A percentile compares a stretch with the other conserved stretches of the same genome.
These are phyloP conservation scores for Caenorhabditis zanzibari DNA, from an alignment of 2,888 invertebrate species.

Conservation along the genomic window DNA sequence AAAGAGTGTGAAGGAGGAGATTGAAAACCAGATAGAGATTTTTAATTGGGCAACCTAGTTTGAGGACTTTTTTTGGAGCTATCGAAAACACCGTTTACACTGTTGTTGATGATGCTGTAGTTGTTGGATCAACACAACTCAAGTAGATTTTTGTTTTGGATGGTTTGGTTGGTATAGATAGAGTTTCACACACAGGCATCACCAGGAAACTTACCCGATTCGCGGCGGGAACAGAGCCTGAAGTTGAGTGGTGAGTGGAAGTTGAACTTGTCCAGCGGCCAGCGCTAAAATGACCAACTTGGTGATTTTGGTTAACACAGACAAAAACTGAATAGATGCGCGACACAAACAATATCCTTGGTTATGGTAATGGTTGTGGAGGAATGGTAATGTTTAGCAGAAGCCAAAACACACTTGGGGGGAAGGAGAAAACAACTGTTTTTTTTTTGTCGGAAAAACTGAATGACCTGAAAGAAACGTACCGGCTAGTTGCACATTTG, in stretches of 20 bases:
- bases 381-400: constrained; percentile 62
- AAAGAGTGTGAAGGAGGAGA: constrained; percentile 31
- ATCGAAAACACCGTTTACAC: constrained; percentile 26
- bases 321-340: constrained; percentile 60
- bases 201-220: constrained; percentile 72
- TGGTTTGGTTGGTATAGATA: constrained; percentile 22
- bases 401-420: constrained; percentile 63
- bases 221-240: constrained; percentile 77
- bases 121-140: constrained; percentile 51
- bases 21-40: constrained; percentile 11
- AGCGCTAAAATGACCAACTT: constrained; percentile 76
- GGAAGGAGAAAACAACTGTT: background rate
- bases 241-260: constrained; percentile 78
- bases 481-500: constrained; percentile 82
- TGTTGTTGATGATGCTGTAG: constrained; percentile 22
- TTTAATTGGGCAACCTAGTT: constrained; percentile 27
- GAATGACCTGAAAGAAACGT: constrained; percentile 34
- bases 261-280: constrained; percentile 73
- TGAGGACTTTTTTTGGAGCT: constrained; percentile 25
- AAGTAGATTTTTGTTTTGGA: constrained; percentile 26
- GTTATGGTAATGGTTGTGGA: constrained; percentile 56
- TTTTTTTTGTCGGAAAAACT: background rate
- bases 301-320: constrained; percentile 63
- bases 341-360: constrained; percentile 54
- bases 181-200: constrained; percentile 66